Conservation (phyloP, 2,797 vertebrate species). For the Acridotheres tristis region DNA sequence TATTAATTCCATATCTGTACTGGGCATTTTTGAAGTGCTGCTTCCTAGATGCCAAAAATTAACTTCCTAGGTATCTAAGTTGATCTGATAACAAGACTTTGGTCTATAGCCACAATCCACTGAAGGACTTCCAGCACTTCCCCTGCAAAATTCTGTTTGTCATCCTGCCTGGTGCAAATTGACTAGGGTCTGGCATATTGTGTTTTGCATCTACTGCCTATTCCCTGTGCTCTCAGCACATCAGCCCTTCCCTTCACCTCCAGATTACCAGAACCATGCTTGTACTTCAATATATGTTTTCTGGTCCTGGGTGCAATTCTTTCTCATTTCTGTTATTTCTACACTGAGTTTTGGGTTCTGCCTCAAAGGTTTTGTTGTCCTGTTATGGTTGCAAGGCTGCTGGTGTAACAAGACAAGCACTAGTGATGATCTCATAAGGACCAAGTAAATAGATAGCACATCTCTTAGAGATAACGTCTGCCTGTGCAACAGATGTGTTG, state of each 20-base stretch:
- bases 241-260: not conserved
- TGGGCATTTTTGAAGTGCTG: not conserved
- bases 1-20: not conserved
- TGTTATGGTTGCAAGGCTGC: not conserved
- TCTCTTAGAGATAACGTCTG: not conserved
- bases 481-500: not conserved
- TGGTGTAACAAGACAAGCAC: not conserved
- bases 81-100: not conserved
- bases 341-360: not conserved
- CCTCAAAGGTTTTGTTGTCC: not conserved
- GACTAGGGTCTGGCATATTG: not conserved
- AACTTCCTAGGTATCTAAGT: not conserved
- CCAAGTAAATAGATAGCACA: not conserved
- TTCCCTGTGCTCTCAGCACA: not conserved
- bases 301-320: not conserved
- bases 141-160: not conserved
- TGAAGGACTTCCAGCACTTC: not conserved
- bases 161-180: not conserved
- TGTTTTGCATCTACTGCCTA: not conserved
- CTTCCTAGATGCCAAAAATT: not conserved
- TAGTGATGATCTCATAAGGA: not conserved
- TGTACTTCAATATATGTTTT: not conserved
- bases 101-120: not conserved
- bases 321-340: not conserved
- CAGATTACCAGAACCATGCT: not conserved